Evolutionary conservation across 1,140 invertebrate genomes (phyloP), one percentile per base, ranked within the genome.

Genomic region (Macrotrachela quadricornifera): DNA sequence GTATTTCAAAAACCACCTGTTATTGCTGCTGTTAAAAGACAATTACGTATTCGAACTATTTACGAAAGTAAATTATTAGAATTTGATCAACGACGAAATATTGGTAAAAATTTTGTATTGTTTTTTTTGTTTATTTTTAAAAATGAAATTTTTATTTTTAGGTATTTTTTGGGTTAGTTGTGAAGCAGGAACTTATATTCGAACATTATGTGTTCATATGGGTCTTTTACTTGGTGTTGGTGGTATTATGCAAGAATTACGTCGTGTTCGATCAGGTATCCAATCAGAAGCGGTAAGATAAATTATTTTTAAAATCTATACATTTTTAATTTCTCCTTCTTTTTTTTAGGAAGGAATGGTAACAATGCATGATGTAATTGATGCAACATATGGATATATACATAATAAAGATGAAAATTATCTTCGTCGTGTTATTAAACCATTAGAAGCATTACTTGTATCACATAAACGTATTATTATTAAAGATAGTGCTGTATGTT

Each of bases 11-110:
- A 91, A 42, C 94, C 94, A 12, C 94, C 94, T 1, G 68, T 99
- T 11, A 97, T 99, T 66, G 94, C 91, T 1, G 94, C 94, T 47
- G 94, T 99, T 0, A 99, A 99, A 67, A 75, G 92, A 58, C 90
- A 97, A 61, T 75, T 99, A 0, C 77, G 94, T 63, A 84, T 99
- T 6, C 78, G 94, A 57, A 91, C 84, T 40, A 85, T 99, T 4
- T 97, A 95, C 69, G 83, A 96, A 59, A 84, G 78, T 60, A 91
- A 90, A 73, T 72, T 99, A 37, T 63, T 88, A 37, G 91, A 97
- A 64, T 97, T 83, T 69, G 84, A 96, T 68, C 70, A 78, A 37
- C 79, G 84, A 54, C 77, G 78, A 49, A 87, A 88, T 68, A 81
- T 30, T 30, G 21, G 21, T 30, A 30, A 30, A 8, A 30, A 30